Evolutionary conservation across 2,113 vertebrate species (phyloP).

Genomic region (Penelope pileata): DNA sequence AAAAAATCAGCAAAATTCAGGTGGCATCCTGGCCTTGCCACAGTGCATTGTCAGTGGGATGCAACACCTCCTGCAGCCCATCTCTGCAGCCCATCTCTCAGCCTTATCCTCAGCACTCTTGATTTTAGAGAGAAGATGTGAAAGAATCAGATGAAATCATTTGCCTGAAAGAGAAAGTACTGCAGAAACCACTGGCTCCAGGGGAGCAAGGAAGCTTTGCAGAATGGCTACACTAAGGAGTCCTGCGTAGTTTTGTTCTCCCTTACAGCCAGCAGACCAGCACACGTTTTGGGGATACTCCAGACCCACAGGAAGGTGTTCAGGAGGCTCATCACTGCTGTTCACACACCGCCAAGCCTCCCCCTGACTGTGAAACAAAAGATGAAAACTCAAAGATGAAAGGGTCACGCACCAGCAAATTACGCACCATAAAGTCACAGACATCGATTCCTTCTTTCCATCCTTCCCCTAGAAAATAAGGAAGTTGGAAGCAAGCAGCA

Average conservation of each 20-base stretch:
- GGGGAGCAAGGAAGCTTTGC: fast-evolving
- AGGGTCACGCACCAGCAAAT: neutral
- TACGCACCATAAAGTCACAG: neutral
- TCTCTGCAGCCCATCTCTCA: fast-evolving
- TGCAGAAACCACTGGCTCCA: neutral
- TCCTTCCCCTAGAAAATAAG: neutral
- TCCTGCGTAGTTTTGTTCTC: neutral
- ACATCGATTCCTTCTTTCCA: neutral
- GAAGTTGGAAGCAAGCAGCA: neutral
- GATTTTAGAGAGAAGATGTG: neutral
- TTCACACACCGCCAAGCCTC: neutral
- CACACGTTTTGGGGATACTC: neutral
- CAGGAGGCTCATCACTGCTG: neutral
- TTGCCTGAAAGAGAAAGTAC: neutral
- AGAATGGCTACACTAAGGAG: neutral
- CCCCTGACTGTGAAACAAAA: neutral
- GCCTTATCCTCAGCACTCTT: fast-evolving
- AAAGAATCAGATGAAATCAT: neutral
- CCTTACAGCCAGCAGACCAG: neutral
- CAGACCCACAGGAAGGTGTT: neutral
- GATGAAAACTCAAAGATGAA: constrained; percentile 23
- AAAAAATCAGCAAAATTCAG: neutral
- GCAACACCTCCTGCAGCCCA: neutral
- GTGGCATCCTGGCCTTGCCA: neutral
- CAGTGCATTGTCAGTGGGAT: neutral